Evolutionary conservation across 2,113 vertebrate genomes (phyloP), one percentile per base, ranked within the genome.

Genomic region (Ochotona princeps): DNA sequence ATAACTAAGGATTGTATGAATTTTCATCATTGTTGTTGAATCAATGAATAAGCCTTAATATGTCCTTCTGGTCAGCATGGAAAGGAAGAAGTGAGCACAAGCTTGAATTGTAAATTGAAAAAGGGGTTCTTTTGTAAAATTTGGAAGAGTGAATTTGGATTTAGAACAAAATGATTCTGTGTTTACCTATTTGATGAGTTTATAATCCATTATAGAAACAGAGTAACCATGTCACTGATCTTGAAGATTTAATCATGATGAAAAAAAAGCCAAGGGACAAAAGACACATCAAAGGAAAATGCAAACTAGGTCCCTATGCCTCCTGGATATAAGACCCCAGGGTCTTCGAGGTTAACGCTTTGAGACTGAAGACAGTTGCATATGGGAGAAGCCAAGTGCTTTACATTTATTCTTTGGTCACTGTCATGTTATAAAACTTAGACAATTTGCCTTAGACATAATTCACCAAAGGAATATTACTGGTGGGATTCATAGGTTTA

Each of bases 401-500:
- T 94, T 66, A 32, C 8, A 28, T 79, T 88, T 90, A 30, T 35
- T 44, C 26, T 26, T 79, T 72, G 5, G 38, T 78, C 78, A 79
- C 14, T 78, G 28, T 65, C 23, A 1, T 30, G 61, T 72, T 87
- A 47, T 66, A 79, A 10, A 83, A 47, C 51, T 54, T 26, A 85
- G 26, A 67, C 20, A 49, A 15, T 82, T 92, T 92, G 20, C 18
- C 75, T 92, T 72, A 57, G 57, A 25, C 51, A 35, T 63, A 74
- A 83, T 78, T 95, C 6, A 38, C 23, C 70, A 89, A 69, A 83
- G 57, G 83, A 93, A 72, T 61, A 32, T 69, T 66, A 47, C 57
- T 73, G 13, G 76, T 92, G 14, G 28, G 38, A 38, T 15, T 65
- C 12, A 80, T 66, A 67, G 1, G 13, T 69, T 89, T 91, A 91